These are phyloP conservation scores for Ceyx cyanopectus DNA, from an alignment of 2,113 vertebrate genomes.

Conservation along the genomic window DNA sequence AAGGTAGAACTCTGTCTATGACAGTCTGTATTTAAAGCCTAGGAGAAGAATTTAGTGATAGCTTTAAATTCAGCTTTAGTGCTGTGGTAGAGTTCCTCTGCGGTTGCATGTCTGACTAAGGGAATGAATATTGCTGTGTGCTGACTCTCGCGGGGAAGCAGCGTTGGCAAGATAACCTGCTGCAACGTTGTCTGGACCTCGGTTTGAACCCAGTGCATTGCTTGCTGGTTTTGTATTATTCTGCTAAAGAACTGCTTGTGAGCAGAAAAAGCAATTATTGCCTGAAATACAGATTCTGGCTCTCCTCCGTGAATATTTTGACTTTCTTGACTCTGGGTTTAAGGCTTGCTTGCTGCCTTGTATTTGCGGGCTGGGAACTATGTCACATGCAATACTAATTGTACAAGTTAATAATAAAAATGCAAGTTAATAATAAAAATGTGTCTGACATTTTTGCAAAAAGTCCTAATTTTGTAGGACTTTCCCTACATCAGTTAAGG, in stretches of 20 bases:
- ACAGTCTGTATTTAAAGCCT: neutral
- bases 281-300: neutral
- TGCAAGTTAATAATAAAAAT: neutral
- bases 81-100: neutral
- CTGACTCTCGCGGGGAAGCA: rapidly evolving
- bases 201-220: neutral
- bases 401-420: neutral
- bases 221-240: neutral
- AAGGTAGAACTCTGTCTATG: neutral
- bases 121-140: no score
- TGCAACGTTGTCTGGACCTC: neutral
- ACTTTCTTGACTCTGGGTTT: neutral
- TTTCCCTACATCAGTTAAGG: neutral
- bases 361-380: neutral
- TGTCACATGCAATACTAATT: neutral
- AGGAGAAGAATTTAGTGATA: neutral
- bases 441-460: neutral
- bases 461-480: neutral
- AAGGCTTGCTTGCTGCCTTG: neutral
- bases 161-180: neutral
- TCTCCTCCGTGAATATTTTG: neutral
- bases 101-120: rapidly evolving
- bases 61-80: neutral
- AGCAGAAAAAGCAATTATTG: slow-evolving; percentile 6
- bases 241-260: neutral